Evolutionary conservation across 2,797 vertebrate species (phyloP), one percentile per base, ranked within the genome.

Genomic region (Gallinago stenura): DNA sequence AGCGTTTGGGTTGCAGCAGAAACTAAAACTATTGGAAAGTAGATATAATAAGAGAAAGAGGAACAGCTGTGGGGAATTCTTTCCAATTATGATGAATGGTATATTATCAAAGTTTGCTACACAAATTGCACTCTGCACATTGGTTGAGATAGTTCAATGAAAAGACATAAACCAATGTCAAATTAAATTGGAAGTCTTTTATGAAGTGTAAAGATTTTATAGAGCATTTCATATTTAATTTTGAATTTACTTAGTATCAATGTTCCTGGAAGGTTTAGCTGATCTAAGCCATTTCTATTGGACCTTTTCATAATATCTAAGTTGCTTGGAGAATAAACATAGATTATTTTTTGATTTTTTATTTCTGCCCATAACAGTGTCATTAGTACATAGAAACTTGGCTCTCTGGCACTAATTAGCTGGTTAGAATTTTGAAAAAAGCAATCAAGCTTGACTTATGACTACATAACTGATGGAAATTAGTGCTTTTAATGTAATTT

Each of bases 201-300:
- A 35, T 82, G 66, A 96, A 83, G 15, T 51, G 80, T 81, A 84
- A 79, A 92, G 54, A 48, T 87, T 93, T 93, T 80, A 65, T 7
- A 83, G 30, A 92, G 54, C 41, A 86, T 76, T 97, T 97, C 31
- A 97, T 95, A 95, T 96, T 94, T 89, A 91, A 95, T 96, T 95
- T 96, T 90, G 16, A 95, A 95, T 92, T 90, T 83, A 90, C 37
- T 83, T 83, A 83, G 54, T 85, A 89, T 83, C 33, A 88, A 19
- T 72, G 69, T 89, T 97, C 69, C 66, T 91, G 61, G 75, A 79
- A 96, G 53, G 64, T 95, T 83, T 94, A 93, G 79, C 56, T 81
- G 48, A 95, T 89, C 54, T 64, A 46, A 39, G 33, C 4, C 15
- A 51, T 94, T 92, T 92, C 69, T 84, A 30, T 30, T 84, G 71